Evolutionary conservation across 1,140 invertebrate species (phyloP), one percentile per base, ranked within the genome.

Genomic region (Ips typographus): DNA sequence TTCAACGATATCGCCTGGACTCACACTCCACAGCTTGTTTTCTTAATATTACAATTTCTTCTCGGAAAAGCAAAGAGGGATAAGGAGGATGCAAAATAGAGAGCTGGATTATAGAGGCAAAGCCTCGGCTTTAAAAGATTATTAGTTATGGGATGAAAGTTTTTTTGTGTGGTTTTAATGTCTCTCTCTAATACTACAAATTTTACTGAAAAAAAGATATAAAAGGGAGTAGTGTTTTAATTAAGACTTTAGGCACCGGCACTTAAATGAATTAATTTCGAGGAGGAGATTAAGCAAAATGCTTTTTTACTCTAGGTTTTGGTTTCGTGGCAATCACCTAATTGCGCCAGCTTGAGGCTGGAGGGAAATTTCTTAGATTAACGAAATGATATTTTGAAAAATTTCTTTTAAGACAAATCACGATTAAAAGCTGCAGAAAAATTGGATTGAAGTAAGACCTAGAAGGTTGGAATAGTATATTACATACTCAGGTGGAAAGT

Each of bases 31-130:
- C 61, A 51, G 61, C 65, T 60, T 71, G 69, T 71, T 71, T 71
- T 71, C 69, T 71, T 71, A 71, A 65, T 71, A 71, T 71, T 65
- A 71, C 36, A 39, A 37, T 58, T 61, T 65, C 61, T 38, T 58
- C 55, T 36, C 40, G 36, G 40, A 3, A 40, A 42, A 42, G 62
- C 37, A 52, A 51, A 51, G 44, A 49, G 37, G 36, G 36, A 40
- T 40, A 53, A 64, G 62, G 49, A 51, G 42, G 8, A 22, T 8
- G 3, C 0, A 49, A 22, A 22, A 22, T 22, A 22, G 22, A 22
- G 22, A 22, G 22, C 22, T 22, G 44, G 44, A 49, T 49, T 49
- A 49, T 6, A 49, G 44, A 49, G 44, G 44, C 44, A 49, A 49
- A 22, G 6, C 44, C 6, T 49, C 1, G 44, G 7, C 22, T 49